Percentiles rank a stretch among this genome's conserved stretches.
Conservation (phyloP, 2,888 invertebrate species). For the Bombyx huttoni region DNA sequence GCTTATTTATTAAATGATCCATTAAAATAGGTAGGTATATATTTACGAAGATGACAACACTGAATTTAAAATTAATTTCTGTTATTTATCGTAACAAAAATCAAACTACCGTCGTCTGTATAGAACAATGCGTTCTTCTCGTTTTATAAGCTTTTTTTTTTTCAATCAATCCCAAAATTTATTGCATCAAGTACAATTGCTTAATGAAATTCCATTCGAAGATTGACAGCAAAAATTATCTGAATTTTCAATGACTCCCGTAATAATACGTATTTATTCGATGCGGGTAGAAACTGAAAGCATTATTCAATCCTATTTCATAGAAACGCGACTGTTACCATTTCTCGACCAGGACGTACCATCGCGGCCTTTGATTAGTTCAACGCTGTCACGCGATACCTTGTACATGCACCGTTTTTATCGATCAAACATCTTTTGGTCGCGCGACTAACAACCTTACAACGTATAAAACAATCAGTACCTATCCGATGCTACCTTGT, state of each 20-base stretch:
- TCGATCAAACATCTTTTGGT: conserved; percentile 24
- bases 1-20: too few relatives aligned
- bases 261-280: conserved; percentile 19
- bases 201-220: not conserved
- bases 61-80: too few relatives aligned
- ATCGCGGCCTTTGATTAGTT: conserved; percentile 38
- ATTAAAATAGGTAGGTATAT: too few relatives aligned
- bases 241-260: conserved; percentile 11
- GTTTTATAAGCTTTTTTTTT: too few relatives aligned
- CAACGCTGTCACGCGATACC: conserved; percentile 34
- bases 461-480: conserved; percentile 1
- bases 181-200: not conserved
- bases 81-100: too few relatives aligned
- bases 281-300: conserved; percentile 31
- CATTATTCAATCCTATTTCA: conserved; percentile 28
- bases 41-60: too few relatives aligned
- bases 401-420: conserved; percentile 20
- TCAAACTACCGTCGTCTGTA: too few relatives aligned
- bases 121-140: too few relatives aligned
- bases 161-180: too few relatives aligned
- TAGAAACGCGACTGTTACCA: conserved; percentile 23
- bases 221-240: conserved; percentile 6
- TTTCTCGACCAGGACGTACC: conserved; percentile 35
- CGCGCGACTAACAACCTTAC: not conserved
- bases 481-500: not conserved